Percentiles rank a stretch among this genome's conserved stretches.
These are phyloP conservation scores for Leptodactylus fallax DNA, from an alignment of 2,797 vertebrate species.

Conservation along the genomic window DNA sequence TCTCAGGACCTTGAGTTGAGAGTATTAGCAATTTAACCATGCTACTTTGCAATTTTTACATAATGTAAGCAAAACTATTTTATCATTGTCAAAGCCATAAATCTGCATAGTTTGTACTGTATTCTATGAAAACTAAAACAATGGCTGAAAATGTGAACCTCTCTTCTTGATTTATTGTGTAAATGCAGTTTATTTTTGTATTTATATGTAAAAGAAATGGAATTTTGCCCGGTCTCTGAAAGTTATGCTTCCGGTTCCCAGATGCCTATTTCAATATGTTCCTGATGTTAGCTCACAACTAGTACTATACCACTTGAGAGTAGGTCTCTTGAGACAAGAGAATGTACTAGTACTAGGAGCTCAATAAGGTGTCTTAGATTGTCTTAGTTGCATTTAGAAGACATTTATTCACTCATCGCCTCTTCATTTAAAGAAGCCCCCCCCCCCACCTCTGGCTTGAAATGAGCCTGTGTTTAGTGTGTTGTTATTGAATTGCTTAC, in stretches of 20 bases:
- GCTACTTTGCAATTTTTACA: background rate
- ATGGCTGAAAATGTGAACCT: background rate
- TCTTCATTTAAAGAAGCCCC: no score
- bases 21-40: background rate
- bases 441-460: no score
- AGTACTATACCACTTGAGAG: background rate
- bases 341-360: background rate
- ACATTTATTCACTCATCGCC: no score
- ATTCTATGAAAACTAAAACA: background rate
- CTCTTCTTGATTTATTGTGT: background rate
- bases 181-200: slow-evolving; percentile 17
- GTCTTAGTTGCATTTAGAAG: no score
- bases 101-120: background rate
- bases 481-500: no score
- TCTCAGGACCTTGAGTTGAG: background rate
- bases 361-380: background rate
- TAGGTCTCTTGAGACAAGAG: background rate
- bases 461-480: no score
- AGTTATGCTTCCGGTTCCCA: background rate
- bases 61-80: background rate
- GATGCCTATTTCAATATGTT: background rate
- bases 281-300: background rate
- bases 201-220: background rate
- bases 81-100: background rate
- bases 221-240: background rate